These are phyloP conservation scores for Chloroceryle amazona DNA, from an alignment of 2,797 vertebrate genomes.

Conservation along the genomic window DNA sequence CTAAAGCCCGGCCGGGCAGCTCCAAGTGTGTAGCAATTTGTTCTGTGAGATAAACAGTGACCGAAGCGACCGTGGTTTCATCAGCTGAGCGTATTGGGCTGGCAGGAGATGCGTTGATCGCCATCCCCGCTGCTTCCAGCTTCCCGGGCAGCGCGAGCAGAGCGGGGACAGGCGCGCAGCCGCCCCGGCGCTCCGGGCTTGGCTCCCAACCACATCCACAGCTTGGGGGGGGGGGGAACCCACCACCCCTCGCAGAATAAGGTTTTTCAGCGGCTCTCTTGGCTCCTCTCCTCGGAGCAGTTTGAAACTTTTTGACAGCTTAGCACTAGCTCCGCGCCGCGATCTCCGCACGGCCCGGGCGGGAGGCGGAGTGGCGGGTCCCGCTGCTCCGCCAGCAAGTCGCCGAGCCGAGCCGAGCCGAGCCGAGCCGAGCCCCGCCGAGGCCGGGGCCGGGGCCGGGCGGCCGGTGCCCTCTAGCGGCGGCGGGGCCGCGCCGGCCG, in stretches of 20 bases:
- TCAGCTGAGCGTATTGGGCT: rapidly evolving
- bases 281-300: not conserved
- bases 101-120: not conserved
- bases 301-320: not conserved
- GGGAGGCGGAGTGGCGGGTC: too few species aligned
- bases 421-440: too few species aligned
- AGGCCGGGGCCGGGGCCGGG: not conserved
- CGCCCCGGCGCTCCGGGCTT: not conserved
- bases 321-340: not conserved
- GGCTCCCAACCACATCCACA: not conserved
- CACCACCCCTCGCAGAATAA: not conserved
- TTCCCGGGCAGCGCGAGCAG: not conserved
- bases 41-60: not conserved
- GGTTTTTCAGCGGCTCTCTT: not conserved
- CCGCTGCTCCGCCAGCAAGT: too few species aligned
- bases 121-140: not conserved
- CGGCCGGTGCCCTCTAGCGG: not conserved
- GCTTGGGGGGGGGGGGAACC: not conserved
- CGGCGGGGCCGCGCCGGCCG: not conserved
- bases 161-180: not conserved
- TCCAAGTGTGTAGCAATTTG: not conserved
- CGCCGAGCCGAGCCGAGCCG: too few species aligned
- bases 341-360: too few species aligned
- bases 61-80: not conserved
- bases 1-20: not conserved